Base-by-base conservation (phyloP, 2,888 invertebrate genomes). In the Trissonchulus sp. region DNA sequence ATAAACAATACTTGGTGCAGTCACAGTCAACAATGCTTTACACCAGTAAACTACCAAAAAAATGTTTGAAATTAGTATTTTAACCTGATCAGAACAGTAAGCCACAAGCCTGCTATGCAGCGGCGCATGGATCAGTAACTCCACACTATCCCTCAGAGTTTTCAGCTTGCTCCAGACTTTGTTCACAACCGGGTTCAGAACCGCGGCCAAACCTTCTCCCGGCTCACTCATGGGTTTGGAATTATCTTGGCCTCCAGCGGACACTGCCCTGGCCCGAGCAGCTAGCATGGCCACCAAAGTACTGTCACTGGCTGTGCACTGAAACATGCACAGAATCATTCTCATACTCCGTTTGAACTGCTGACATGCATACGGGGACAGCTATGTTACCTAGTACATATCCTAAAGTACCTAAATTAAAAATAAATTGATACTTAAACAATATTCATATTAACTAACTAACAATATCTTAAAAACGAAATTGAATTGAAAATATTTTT, bases 231-330 rank as follows among this genome's bases (percentile, higher is more conserved):
- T 28, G 8, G n/a, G n/a, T 3, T 3, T 28, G 15, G n/a, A 30
- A 23, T 15, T 63, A 8, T 63, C 65, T 8, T 18, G 3, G 71
- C 2, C 8, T 8, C 8, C 38, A 3, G 23, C 48, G 38, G 28
- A 15, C 65, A 72, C 2, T 30, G 62, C 35, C 33, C 31, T 28
- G 28, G n/a, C 23, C 30, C 74, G 3, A n/a, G 74, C 74, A 2
- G 68, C 90, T 76, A 95, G 85, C 1, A 95, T 86, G 3, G 91
- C 91, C 1, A 95, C 90, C 2, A 94, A 85, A 0, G 93, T 93
- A 0, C 93, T 89, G 86, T 96, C 95, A 84, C 93, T 94, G 1
- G 94, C 95, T 0, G 94, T 93, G 72, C 92, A 91, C 90, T 94
- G 85, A 72, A 78, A 75, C 28, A 69, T n/a, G 8, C 8, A 65